Percentiles rank a stretch among this genome's conserved stretches.
Conservation (phyloP, 2,797 vertebrate genomes). For the Falco novaeseelandiae region DNA sequence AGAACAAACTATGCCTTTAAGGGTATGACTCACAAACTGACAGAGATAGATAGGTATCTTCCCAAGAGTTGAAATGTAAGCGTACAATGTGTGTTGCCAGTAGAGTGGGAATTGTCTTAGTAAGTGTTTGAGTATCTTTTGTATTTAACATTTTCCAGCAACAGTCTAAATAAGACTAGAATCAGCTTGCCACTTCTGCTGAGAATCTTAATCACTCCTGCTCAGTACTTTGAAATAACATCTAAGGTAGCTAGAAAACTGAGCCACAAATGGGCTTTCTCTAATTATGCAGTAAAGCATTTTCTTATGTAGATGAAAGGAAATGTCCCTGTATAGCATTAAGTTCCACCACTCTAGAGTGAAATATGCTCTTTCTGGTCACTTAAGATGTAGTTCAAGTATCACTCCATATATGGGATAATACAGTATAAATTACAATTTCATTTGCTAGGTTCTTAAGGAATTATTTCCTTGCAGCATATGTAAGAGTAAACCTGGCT, state of each 20-base stretch:
- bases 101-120: neutral
- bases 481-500: neutral
- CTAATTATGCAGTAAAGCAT: neutral
- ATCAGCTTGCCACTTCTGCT: neutral
- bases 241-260: neutral
- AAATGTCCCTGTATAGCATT: neutral
- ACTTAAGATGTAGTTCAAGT: neutral
- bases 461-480: neutral
- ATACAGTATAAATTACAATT: neutral
- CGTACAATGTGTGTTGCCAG: neutral
- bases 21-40: slow-evolving; percentile 26
- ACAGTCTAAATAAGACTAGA: neutral
- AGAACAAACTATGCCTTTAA: slow-evolving; percentile 52
- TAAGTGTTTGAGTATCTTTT: neutral
- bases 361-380: neutral
- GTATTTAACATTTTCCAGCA: neutral
- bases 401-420: neutral
- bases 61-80: neutral
- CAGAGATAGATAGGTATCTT: neutral
- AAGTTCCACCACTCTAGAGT: neutral
- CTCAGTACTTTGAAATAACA: neutral
- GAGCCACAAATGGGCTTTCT: neutral
- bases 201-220: neutral
- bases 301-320: neutral
- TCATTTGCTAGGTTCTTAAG: neutral